Percentiles rank a stretch among this genome's conserved stretches.
phyloP scores from a whole-genome alignment of 2,113 vertebrate genomes.

The Hippotragus niger region DNA sequence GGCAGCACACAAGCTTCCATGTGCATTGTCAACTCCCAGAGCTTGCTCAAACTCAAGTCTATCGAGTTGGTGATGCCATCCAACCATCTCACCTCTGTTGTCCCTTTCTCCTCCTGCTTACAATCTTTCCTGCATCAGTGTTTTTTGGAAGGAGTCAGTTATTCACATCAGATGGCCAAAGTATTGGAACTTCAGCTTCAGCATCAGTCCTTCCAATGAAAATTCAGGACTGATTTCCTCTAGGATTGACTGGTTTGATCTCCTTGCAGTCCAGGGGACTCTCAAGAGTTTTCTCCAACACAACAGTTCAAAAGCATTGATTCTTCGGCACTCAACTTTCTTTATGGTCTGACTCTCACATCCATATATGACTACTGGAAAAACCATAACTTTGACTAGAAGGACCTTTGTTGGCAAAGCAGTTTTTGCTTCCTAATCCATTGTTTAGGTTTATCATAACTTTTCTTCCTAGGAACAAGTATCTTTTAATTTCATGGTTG shows the following conservation, averaged over 20 bases:
- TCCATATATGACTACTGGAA: not conserved
- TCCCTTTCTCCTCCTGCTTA: not conserved
- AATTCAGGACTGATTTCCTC: not conserved
- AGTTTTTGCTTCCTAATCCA: not conserved
- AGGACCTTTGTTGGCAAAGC: not conserved
- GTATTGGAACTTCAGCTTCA: not conserved
- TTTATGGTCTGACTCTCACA: not conserved
- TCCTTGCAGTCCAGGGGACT: not conserved
- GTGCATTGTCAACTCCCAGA: not conserved
- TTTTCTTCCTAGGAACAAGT: not conserved
- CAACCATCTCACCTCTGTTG: not conserved
- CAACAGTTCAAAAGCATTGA: not conserved
- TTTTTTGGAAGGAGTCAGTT: not conserved
- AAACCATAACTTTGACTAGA: not conserved
- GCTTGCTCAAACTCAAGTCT: not conserved
- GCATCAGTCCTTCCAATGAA: not conserved
- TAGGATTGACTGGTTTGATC: not conserved
- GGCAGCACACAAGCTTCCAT: not conserved
- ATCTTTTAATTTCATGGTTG: not conserved
- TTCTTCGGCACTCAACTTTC: fast-evolving
- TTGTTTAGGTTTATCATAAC: not conserved
- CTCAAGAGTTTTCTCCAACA: not conserved
- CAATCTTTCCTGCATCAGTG: not conserved
- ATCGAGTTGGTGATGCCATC: not conserved
- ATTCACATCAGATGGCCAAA: not conserved